Evolutionary conservation across 2,888 invertebrate species (phyloP).

Genomic region (Trileptium ribeirensis): DNA sequence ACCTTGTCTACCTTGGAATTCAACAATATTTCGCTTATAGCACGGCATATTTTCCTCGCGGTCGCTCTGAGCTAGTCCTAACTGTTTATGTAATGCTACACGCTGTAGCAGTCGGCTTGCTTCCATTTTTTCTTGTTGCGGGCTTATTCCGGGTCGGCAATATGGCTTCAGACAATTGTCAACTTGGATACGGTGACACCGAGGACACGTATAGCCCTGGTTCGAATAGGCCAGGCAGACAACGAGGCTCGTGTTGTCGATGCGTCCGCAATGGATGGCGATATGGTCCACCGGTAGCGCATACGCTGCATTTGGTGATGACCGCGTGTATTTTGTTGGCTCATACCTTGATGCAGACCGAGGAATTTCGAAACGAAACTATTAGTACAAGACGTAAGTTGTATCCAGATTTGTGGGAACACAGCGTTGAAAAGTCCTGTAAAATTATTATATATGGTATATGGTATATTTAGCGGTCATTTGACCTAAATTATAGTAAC

Average conservation of each 20-base stretch:
- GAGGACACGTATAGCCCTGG: constrained; percentile 44
- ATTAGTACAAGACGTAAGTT: not conserved
- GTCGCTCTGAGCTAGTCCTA: constrained; percentile 63
- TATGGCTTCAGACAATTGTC: constrained; percentile 77
- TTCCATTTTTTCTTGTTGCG: constrained; percentile 69
- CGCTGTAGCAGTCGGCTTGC: constrained; percentile 66
- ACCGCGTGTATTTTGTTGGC: constrained; percentile 75
- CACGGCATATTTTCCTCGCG: constrained; percentile 33
- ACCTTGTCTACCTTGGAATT: constrained; percentile 47
- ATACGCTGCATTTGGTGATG: constrained; percentile 71
- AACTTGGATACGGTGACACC: constrained; percentile 64
- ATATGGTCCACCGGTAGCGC: constrained; percentile 75
- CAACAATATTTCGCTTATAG: constrained; percentile 47
- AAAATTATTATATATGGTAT: too few species aligned
- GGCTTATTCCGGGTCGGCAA: constrained; percentile 64
- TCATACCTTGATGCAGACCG: constrained; percentile 72
- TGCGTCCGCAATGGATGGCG: constrained; percentile 54
- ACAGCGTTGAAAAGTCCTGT: too few species aligned
- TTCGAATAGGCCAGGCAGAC: not conserved
- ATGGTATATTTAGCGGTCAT: too few species aligned
- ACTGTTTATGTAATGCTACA: constrained; percentile 66
- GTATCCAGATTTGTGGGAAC: too few species aligned
- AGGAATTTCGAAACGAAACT: constrained; percentile 65
- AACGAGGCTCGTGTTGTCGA: not conserved
- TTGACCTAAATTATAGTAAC: too few species aligned